Evolutionary conservation across 2,797 vertebrate species (phyloP), one percentile per base, ranked within the genome.

Genomic region (Thunnus albacares): DNA sequence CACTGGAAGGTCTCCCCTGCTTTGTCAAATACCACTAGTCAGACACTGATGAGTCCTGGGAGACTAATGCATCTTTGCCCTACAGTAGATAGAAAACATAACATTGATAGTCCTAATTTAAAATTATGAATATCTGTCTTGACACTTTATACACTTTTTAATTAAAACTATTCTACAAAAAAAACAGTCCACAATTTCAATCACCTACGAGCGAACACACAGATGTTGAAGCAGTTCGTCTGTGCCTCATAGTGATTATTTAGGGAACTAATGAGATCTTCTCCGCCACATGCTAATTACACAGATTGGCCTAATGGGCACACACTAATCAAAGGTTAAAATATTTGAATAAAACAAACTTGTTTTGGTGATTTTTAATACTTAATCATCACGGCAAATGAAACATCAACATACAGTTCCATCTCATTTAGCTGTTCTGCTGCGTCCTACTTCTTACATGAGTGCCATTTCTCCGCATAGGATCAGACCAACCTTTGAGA

Each of bases 231-330:
- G 71, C 26, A 8, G 24, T 73, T 74, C 51, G 35, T 80, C 51
- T 76, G 55, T 30, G 62, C 65, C 71, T 79, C 78, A 65, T 62
- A 38, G 70, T 68, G 82, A 85, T 71, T 49, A 57, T 83, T 83
- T 62, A 58, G 68, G 71, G 77, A 83, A 77, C 89, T 85, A 90
- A 89, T 90, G 81, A 87, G 82, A 77, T 85, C 71, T 38, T 82
- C 66, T 79, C 76, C 43, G 5, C 67, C 58, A 41, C 80, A 38
- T 38, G 58, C 69, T 90, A 86, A 91, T 92, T 85, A 88, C 52
- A 81, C 73, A 78, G 67, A 85, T 74, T 69, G 71, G 64, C 53
- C 84, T 82, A 82, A 84, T 80, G 70, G 80, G 61, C 62, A 77
- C 77, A 62, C 69, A 38, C 43, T 89, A 83, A 85, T 86, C 85